These are phyloP conservation scores for Nymphalis c-album DNA, from an alignment of 2,888 invertebrate genomes.

Conservation along the genomic window DNA sequence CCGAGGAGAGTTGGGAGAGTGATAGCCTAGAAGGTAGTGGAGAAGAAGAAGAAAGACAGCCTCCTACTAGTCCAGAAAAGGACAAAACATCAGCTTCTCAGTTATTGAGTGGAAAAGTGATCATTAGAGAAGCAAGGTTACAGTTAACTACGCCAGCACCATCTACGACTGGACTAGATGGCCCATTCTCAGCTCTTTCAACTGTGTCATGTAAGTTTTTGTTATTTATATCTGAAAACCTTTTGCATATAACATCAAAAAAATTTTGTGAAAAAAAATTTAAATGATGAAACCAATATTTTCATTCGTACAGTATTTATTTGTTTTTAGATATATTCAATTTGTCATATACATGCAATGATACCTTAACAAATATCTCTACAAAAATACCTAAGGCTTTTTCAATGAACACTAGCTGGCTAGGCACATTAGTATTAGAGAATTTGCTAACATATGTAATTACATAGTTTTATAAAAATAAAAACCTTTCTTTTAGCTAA, in stretches of 20 bases:
- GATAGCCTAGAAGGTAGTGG: conserved; percentile 66
- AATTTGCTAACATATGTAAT: background rate
- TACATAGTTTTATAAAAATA: background rate
- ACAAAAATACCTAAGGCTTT: no score
- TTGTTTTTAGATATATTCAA: no score
- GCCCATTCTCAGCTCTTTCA: conserved; percentile 83
- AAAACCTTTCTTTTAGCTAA: conserved; percentile 61
- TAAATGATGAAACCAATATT: no score
- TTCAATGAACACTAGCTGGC: background rate
- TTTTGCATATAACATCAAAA: no score
- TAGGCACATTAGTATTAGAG: background rate
- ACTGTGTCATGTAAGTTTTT: conserved; percentile 67
- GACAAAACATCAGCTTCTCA: conserved; percentile 74
- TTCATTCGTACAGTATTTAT: no score
- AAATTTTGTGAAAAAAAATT: no score
- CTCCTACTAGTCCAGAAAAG: conserved; percentile 72
- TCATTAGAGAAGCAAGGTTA: conserved; percentile 85
- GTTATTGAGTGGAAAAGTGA: conserved; percentile 83
- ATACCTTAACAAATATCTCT: no score
- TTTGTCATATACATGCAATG: no score
- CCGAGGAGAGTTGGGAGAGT: conserved; percentile 75
- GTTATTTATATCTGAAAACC: conserved; percentile 8
- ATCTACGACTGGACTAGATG: conserved; percentile 80
- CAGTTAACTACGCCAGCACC: conserved; percentile 79
- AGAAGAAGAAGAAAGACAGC: conserved; percentile 65